Base-by-base conservation (phyloP, 2,797 vertebrate species). In the Anas bahamensis region DNA sequence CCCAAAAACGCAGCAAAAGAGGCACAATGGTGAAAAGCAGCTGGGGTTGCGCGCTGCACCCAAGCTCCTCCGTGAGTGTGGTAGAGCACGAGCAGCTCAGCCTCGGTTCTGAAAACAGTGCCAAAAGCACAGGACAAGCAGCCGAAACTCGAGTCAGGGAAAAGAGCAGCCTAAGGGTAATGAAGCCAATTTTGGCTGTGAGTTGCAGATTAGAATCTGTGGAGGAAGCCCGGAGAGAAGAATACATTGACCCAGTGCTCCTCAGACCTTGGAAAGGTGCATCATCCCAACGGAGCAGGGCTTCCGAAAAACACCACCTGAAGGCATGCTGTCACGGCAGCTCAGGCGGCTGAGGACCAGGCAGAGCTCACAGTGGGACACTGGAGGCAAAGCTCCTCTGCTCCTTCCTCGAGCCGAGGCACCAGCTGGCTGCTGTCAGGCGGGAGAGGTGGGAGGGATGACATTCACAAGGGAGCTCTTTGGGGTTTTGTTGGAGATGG, bases 371-470 rank as follows among this genome's bases (percentile, higher is more conserved):
- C 5, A 0, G 42, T 46, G 56, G 42, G 57, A 35, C 11, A 1
- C 60, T 60, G 66, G 72, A 57, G 66, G 24, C 50, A 87, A 23
- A 71, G 52, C 60, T 75, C 73, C 59, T 31, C 9, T 18, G 26
- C 17, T 2, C 66, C 24, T n/a, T 26, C 46, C n/a, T 4, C 69
- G 13, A 11, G 26, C 11, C 0, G 76, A 74, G 68, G 17, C 52
- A 61, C 26, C 0, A 7, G 11, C 5, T 26, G 29, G 66, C 0
- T 10, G 28, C 42, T 16, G 24, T 1, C 7, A 3, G 1, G 46
- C 28, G 23, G 66, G 19, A 53, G 48, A 33, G 57, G 37, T 0
- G 3, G 66, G 73, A 55, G 41, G 1, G 19, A 35, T 35, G 44
- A 31, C 26, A 35, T 10, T 16, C 44, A 5, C 17, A 18, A 57